Base-by-base conservation (phyloP, 2,888 invertebrate species). In the Cataglyphis rosenhaueri region DNA sequence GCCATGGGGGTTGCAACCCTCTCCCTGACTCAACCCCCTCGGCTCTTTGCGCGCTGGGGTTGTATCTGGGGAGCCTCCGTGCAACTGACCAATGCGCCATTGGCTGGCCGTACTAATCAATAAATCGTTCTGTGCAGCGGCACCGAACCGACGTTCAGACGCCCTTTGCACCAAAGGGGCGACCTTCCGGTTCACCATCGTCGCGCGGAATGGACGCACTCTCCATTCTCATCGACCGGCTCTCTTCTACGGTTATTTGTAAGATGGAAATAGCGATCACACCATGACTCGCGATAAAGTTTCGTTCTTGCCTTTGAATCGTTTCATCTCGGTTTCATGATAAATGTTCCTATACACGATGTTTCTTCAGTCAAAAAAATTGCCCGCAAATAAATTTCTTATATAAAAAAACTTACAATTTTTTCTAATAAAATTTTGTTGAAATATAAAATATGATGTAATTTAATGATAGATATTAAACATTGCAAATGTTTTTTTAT, bases 61-160 rank as follows among this genome's bases (percentile, higher is more conserved):
- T 89, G 90, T 88, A 84, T 87, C 87, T 75, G 90, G 87, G 91
- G 88, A 88, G 89, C 85, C 88, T 88, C 88, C 92, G 87, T 91
- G 92, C 91, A 92, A 92, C 92, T 92, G 92, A 93, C 92, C 92
- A 90, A 92, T 92, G 90, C 91, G 91, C 91, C 89, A 94, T 94
- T 94, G 94, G 94, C 90, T 90, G 88, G 86, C 88, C 86, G 86
- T 86, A 87, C 84, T 92, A 93, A 94, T 94, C 94, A 93, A 94
- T 94, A 94, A 94, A 94, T 94, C 92, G 92, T 92, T 93, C 93
- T 90, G 89, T 92, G 89, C 90, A 89, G 87, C 89, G 89, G 84
- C n/a, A 52, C 87, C 86, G 84, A 87, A 83, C 86, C 81, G 82
- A 88, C 88, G 88, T 83, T 88, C 87, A 87, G 87, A 86, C 85